A percentile compares a stretch with the other conserved stretches of the same genome.
These are phyloP conservation scores for Lerista edwardsae DNA, from an alignment of 2,797 vertebrate species.

Conservation along the genomic window DNA sequence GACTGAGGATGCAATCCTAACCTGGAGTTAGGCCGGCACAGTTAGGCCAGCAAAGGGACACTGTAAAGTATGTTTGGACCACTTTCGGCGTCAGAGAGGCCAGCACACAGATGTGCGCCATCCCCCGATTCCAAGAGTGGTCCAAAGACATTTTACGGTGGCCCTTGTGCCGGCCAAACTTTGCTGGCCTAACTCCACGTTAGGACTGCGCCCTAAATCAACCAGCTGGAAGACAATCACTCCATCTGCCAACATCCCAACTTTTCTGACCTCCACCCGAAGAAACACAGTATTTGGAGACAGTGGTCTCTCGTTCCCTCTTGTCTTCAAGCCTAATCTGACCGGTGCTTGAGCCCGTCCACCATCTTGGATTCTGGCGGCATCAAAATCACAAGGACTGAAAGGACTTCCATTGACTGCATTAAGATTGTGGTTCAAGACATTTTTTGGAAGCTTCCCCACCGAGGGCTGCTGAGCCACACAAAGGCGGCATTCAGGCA, in stretches of 20 bases:
- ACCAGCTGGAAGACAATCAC: too few relatives aligned
- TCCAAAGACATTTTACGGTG: too few relatives aligned
- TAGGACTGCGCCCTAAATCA: too few relatives aligned
- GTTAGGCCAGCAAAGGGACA: too few relatives aligned
- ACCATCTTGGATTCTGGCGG: background rate
- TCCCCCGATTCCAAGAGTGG: too few relatives aligned
- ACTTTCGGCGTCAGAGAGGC: too few relatives aligned
- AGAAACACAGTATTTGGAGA: background rate
- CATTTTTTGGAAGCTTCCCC: slow-evolving; percentile 2
- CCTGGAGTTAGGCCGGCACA: too few relatives aligned
- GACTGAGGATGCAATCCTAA: too few relatives aligned
- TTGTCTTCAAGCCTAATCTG: background rate
- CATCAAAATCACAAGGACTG: background rate
- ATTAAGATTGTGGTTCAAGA: background rate
- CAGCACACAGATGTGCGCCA: too few relatives aligned
- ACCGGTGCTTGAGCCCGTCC: rapidly evolving
- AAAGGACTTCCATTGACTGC: rapidly evolving
- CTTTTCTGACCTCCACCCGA: background rate
- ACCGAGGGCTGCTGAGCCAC: slow-evolving; percentile 23
- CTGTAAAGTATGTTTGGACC: too few relatives aligned
- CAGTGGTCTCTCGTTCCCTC: rapidly evolving
- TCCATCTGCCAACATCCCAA: background rate
- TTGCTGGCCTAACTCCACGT: too few relatives aligned
- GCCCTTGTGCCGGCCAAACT: too few relatives aligned
- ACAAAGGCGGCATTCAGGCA: slow-evolving; percentile 84